A percentile compares a stretch with the other conserved stretches of the same genome.
Conservation (phyloP, 2,797 vertebrate species). For the Eidolon dupreanum region DNA sequence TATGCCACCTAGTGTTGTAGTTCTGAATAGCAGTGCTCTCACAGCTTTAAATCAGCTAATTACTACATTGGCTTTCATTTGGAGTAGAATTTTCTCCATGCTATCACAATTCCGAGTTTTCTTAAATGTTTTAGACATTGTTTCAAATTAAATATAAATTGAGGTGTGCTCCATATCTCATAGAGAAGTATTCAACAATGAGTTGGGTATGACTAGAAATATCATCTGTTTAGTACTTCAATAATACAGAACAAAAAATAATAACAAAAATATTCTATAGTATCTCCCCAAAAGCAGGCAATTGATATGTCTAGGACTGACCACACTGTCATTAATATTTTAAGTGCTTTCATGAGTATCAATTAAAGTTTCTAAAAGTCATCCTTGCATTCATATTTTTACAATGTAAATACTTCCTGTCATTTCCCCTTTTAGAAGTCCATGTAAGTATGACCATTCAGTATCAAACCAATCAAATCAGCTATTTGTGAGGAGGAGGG, state of each 20-base stretch:
- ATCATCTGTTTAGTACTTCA: neutral
- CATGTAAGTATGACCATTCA: neutral
- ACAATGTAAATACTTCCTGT: neutral
- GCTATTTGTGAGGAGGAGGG: neutral
- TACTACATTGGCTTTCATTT: conserved; percentile 35
- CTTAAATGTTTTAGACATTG: neutral
- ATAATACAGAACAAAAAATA: conserved; percentile 10
- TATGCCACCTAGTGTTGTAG: conserved; percentile 66
- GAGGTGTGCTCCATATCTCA: neutral
- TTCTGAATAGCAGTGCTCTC: conserved; percentile 33
- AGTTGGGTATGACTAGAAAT: neutral
- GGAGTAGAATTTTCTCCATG: neutral
- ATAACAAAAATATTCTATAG: neutral
- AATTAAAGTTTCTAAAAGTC: neutral
- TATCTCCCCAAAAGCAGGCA: neutral
- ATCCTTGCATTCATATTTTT: neutral
- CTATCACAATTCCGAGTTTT: neutral
- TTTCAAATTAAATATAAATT: conserved; percentile 10
- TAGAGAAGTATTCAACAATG: neutral
- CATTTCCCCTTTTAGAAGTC: neutral
- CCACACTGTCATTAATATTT: neutral
- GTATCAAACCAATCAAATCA: neutral
- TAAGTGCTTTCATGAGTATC: neutral
- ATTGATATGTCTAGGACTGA: neutral
- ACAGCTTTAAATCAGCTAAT: neutral